Evolutionary conservation across 2,888 invertebrate genomes (phyloP).

Genomic region (Cryptocephalus moraei): DNA sequence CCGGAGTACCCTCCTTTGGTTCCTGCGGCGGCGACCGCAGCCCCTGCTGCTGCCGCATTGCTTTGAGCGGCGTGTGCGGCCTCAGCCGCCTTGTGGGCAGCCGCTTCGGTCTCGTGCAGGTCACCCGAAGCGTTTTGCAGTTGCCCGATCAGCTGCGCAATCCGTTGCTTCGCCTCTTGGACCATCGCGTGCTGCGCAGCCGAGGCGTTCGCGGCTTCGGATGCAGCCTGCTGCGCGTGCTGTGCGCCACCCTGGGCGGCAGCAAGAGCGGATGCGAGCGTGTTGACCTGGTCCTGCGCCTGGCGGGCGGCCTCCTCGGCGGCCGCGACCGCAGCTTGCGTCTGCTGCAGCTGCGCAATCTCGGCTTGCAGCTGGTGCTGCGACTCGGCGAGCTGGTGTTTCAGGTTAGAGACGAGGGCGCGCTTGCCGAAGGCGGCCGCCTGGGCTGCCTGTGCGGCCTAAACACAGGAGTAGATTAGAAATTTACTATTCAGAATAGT

Average conservation of each 20-base stretch:
- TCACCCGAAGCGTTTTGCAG: constrained; percentile 56
- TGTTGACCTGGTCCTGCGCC: constrained; percentile 53
- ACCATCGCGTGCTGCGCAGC: constrained; percentile 20
- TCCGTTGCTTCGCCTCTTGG: constrained; percentile 42
- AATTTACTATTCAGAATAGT: no score
- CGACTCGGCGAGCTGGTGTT: constrained; percentile 58
- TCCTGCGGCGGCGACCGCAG: constrained; percentile 17
- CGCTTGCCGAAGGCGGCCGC: constrained; percentile 53
- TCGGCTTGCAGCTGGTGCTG: constrained; percentile 55
- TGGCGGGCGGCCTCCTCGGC: constrained; percentile 60
- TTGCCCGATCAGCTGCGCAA: constrained; percentile 46
- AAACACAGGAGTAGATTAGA: constrained; percentile 17
- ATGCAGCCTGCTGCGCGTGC: constrained; percentile 14
- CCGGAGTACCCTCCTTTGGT: constrained; percentile 5
- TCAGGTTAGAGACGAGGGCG: constrained; percentile 39
- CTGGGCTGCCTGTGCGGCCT: constrained; percentile 51
- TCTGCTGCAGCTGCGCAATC: constrained; percentile 56
- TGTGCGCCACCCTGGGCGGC: constrained; percentile 21
- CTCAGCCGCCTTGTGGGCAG: constrained; percentile 53
- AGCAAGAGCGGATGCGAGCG: constrained; percentile 56
- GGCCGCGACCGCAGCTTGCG: constrained; percentile 54
- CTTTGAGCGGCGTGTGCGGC: constrained; percentile 60
- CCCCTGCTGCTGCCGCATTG: constrained; percentile 51
- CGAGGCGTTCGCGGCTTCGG: constrained; percentile 17
- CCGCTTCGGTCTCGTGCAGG: constrained; percentile 58